Base-by-base conservation (phyloP, 1,140 invertebrate species). In the Theocolax elegans region DNA sequence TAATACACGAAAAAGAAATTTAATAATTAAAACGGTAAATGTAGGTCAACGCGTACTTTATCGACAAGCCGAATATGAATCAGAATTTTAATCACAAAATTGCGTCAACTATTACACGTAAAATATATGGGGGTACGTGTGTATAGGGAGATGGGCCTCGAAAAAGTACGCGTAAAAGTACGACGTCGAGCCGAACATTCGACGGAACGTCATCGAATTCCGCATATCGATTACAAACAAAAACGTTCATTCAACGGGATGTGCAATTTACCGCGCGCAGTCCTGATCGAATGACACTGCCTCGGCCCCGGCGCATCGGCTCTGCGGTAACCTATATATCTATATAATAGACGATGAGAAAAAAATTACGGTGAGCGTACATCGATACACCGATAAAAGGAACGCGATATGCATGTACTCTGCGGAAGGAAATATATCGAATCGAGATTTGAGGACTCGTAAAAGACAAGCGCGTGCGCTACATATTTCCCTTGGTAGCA, bases 401-500 rank as follows among this genome's bases (percentile, higher is more conserved):
- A 38, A 8, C 3, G 19, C 9, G 48, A 49, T 56, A 54, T 13
- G 10, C 19, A 42, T 53, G n/a, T 44, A 31, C 19, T 6, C 21
- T 10, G 35, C n/a, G 9, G 25, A 31, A 46, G 15, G 21, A 8
- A 51, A 53, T 51, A 23, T 38, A 64, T 25, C 46, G 31, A 21
- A 40, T 53, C 27, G 17, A 66, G 49, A 56, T 56, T 66, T 54
- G 38, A 51, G 40, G 46, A 38, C 7, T 53, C 23, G 29, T 17
- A 38, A 15, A 19, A 51, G 60, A 38, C 10, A 46, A 9, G 42
- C 12, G 21, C 12, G 17, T 25, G 17, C n/a, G n/a, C 17, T 7
- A 21, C 19, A 19, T 23, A 63, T 49, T 63, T 63, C 62, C 48
- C 48, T 19, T n/a, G 62, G 12, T 9, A 17, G 6, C 19, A 49